These are phyloP conservation scores for Sphecodes monilicornis DNA, from an alignment of 2,888 invertebrate genomes.

Conservation along the genomic window DNA sequence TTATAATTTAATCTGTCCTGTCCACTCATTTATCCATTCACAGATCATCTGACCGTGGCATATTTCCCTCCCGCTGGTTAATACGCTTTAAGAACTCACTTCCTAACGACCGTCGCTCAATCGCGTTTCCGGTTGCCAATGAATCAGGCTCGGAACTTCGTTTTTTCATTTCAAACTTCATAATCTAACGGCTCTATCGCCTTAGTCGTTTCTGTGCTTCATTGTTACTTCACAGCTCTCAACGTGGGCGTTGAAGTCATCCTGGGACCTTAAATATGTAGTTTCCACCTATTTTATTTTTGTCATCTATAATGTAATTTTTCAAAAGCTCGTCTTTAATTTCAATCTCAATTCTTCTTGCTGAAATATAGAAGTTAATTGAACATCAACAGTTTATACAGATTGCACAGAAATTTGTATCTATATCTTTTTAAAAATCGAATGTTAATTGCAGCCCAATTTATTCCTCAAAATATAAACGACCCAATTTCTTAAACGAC, in stretches of 20 bases:
- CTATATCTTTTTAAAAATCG: no score
- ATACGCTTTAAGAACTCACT: conserved; percentile 46
- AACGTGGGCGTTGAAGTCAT: neutral
- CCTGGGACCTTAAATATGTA: neutral
- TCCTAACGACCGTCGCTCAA: conserved; percentile 33
- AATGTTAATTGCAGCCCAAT: no score
- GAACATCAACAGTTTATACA: neutral
- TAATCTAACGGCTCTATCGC: no score
- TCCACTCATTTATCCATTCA: conserved; percentile 65
- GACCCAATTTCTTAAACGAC: no score
- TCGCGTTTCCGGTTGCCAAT: conserved; percentile 35
- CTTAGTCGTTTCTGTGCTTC: neutral
- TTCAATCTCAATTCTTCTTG: neutral
- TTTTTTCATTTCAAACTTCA: neutral
- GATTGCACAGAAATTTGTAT: no score
- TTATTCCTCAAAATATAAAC: no score
- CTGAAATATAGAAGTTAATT: neutral
- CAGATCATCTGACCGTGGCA: conserved; percentile 62
- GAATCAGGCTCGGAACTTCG: neutral
- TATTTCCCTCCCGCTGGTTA: conserved; percentile 58
- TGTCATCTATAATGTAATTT: neutral
- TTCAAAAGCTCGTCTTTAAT: neutral
- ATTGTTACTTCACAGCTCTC: neutral
- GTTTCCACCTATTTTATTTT: neutral
- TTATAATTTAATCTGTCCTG: conserved; percentile 63